Evolutionary conservation across 2,888 invertebrate genomes (phyloP).

Genomic region (Nephrotoma appendiculata): DNA sequence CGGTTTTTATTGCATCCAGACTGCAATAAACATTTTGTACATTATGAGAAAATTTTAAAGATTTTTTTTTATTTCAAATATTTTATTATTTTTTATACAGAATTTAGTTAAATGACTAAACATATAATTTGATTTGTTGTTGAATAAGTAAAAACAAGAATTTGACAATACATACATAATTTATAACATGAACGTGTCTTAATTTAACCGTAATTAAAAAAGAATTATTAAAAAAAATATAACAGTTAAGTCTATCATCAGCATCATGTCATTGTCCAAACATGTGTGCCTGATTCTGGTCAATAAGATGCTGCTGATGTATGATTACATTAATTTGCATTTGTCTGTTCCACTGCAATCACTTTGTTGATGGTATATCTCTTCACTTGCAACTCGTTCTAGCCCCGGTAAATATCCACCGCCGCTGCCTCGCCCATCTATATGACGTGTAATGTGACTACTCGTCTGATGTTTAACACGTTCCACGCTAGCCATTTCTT

Average conservation of each 20-base stretch:
- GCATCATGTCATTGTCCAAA: not conserved
- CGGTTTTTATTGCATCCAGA: no score
- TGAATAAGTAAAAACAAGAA: not conserved
- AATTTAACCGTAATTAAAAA: no score
- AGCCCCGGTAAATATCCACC: constrained; percentile 11
- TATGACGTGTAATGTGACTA: constrained; percentile 46
- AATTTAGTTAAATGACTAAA: not conserved
- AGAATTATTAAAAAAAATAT: no score
- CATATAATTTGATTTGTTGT: not conserved
- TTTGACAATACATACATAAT: not conserved
- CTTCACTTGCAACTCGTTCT: constrained; percentile 16
- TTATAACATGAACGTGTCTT: not conserved
- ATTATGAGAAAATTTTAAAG: no score
- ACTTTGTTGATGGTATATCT: constrained; percentile 27
- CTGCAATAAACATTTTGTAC: no score
- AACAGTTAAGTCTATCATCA: not conserved
- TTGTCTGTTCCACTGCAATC: not conserved
- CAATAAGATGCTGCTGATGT: not conserved
- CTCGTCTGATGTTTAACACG: constrained; percentile 44
- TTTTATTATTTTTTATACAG: no score
- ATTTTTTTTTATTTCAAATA: no score
- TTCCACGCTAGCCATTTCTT: constrained; percentile 56
- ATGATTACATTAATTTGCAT: not conserved
- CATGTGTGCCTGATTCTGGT: not conserved
- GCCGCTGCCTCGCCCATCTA: constrained; percentile 29